phyloP scores from a whole-genome alignment of 30 jellyfish, hydroid and myxozoan genomes.

The Rhopilema esculentum region DNA sequence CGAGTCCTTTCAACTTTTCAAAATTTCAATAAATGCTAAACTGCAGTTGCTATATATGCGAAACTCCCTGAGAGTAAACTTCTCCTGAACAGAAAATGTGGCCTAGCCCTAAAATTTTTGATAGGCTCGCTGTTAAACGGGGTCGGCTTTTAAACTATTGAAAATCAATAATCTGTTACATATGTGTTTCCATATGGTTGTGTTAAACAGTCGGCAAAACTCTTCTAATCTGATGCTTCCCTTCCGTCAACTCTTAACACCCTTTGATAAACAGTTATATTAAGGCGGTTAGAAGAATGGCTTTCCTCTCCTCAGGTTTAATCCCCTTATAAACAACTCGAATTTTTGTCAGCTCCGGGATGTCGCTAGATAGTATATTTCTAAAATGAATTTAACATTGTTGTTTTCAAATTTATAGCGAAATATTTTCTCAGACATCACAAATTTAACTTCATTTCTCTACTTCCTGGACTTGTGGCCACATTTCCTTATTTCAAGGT shows the following conservation, averaged over 20 bases:
- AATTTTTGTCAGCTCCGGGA: not conserved
- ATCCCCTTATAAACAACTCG: not conserved
- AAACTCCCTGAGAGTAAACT: no score
- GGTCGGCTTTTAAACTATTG: not conserved
- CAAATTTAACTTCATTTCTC: not conserved
- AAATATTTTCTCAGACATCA: not conserved
- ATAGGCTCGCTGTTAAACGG: conserved; percentile 15
- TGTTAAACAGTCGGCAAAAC: not conserved
- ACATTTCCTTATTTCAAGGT: not conserved
- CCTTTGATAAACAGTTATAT: conserved; percentile 1
- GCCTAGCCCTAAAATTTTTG: not conserved
- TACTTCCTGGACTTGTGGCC: not conserved
- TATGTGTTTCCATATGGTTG: conserved; percentile 26
- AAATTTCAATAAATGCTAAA: not conserved
- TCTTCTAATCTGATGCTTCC: conserved; percentile 4
- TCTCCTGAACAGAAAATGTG: no score
- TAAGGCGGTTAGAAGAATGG: not conserved
- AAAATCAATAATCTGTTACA: not conserved
- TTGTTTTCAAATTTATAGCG: not conserved
- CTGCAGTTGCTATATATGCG: no score
- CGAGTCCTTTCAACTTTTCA: no score
- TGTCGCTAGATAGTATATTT: not conserved
- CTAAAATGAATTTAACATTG: not conserved
- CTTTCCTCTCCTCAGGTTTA: not conserved
- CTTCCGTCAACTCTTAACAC: conserved; percentile 15